Conservation (phyloP, 2,113 vertebrate genomes). For the Colinus virginianus region DNA sequence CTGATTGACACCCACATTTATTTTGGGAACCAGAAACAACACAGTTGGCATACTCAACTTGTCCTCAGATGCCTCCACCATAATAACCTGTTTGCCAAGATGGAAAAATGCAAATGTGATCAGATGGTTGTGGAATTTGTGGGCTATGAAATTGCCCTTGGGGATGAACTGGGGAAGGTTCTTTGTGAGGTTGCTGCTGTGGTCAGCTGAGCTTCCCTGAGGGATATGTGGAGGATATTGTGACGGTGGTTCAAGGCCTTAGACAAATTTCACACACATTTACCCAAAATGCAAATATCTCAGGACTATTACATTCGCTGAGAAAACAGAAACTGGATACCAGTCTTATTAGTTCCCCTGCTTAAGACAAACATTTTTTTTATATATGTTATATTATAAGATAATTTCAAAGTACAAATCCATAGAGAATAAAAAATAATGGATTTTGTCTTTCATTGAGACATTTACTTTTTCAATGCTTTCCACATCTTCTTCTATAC, state of each 20-base stretch:
- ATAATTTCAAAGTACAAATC: neutral
- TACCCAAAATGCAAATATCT: neutral
- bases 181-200: constrained; percentile 41
- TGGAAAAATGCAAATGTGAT: constrained; percentile 69
- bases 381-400: too few relatives aligned
- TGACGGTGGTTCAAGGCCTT: neutral
- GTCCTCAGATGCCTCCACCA: constrained; percentile 66
- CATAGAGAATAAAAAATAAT: neutral
- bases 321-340: neutral
- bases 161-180: constrained; percentile 39
- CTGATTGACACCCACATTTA: constrained; percentile 67
- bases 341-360: neutral
- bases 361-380: neutral
- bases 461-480: neutral
- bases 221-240: neutral
- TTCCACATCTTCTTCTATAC: neutral
- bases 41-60: constrained; percentile 52
- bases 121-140: constrained; percentile 59
- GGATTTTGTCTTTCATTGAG: neutral
- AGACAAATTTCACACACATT: constrained; percentile 6
- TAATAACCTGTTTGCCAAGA: constrained; percentile 71
- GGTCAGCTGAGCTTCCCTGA: neutral
- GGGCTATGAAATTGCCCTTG: constrained; percentile 59
- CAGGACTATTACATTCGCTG: neutral
- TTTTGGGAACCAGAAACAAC: constrained; percentile 61